Percentiles rank a stretch among this genome's conserved stretches.
Evolutionary conservation across 2,888 invertebrate species (phyloP).

Genomic region (Entomobrya proxima): DNA sequence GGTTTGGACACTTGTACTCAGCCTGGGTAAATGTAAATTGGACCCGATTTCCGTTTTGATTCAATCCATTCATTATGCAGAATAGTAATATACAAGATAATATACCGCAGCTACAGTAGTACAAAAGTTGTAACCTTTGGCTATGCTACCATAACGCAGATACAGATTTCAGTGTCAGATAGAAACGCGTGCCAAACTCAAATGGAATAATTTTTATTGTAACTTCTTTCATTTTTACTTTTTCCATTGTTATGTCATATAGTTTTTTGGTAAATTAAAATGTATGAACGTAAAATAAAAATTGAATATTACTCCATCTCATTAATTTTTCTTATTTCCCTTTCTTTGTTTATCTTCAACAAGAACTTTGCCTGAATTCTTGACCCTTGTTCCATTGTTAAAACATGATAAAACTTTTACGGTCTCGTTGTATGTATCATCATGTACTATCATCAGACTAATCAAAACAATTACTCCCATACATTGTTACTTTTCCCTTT

Average conservation of each 20-base stretch:
- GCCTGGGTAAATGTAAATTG: not conserved
- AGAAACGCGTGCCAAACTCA: slow-evolving; percentile 26
- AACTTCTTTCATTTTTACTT: not conserved
- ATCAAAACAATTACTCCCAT: slow-evolving; percentile 38
- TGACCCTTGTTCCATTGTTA: not conserved
- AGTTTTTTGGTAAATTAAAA: slow-evolving; percentile 30
- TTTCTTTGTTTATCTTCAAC: slow-evolving; percentile 2
- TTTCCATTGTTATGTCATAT: not conserved
- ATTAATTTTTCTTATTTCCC: not conserved
- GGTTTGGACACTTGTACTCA: not conserved
- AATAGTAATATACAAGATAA: not conserved
- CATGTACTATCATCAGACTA: slow-evolving; percentile 15
- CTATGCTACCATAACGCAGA: not conserved
- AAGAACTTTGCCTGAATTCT: not conserved
- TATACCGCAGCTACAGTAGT: not conserved
- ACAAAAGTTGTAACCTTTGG: not conserved
- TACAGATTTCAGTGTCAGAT: slow-evolving; percentile 29
- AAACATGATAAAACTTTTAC: slow-evolving; percentile 48
- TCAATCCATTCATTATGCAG: not conserved
- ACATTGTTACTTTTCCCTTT: slow-evolving; percentile 30
- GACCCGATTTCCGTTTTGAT: slow-evolving; percentile 32
- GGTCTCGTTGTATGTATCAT: not conserved
- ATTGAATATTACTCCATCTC: not conserved
- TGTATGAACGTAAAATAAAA: not conserved
- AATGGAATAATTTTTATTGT: not conserved